Conservation (phyloP, 2,113 vertebrate genomes). For the Tetraodon nigroviridis region DNA sequence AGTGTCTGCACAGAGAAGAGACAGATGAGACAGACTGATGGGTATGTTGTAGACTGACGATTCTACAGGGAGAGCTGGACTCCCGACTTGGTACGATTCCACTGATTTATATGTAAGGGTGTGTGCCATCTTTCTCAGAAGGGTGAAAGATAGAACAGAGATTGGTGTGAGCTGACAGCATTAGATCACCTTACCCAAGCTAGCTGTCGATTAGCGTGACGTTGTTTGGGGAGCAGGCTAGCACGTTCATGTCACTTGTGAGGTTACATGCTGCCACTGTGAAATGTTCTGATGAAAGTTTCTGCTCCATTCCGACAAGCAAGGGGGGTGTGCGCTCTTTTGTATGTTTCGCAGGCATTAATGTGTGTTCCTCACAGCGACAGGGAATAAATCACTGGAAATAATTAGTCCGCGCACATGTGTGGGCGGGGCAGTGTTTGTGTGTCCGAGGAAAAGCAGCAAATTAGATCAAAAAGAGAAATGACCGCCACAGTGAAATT, state of each 20-base stretch:
- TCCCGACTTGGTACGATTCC: constrained; percentile 56
- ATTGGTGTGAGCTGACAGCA: constrained; percentile 51
- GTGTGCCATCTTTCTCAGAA: constrained; percentile 53
- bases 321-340: background rate
- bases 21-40: constrained; percentile 41
- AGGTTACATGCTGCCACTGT: background rate
- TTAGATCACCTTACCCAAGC: constrained; percentile 43
- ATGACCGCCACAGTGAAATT: constrained; percentile 31
- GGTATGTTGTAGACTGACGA: constrained; percentile 59
- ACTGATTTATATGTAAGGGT: constrained; percentile 71
- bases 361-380: constrained; percentile 14
- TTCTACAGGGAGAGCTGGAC: constrained; percentile 57
- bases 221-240: constrained; percentile 14
- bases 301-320: too few species aligned
- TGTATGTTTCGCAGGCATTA: background rate
- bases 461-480: constrained; percentile 19
- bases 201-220: constrained; percentile 46
- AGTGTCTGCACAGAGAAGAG: constrained; percentile 4
- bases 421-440: background rate
- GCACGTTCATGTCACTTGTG: constrained; percentile 8
- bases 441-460: constrained; percentile 5
- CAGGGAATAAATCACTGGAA: constrained; percentile 27
- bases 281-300: too few species aligned
- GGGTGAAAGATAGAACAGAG: constrained; percentile 44
- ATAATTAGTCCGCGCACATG: background rate